Conservation (phyloP, 2,113 vertebrate genomes). For the Heterotilapia buettikoferi region DNA sequence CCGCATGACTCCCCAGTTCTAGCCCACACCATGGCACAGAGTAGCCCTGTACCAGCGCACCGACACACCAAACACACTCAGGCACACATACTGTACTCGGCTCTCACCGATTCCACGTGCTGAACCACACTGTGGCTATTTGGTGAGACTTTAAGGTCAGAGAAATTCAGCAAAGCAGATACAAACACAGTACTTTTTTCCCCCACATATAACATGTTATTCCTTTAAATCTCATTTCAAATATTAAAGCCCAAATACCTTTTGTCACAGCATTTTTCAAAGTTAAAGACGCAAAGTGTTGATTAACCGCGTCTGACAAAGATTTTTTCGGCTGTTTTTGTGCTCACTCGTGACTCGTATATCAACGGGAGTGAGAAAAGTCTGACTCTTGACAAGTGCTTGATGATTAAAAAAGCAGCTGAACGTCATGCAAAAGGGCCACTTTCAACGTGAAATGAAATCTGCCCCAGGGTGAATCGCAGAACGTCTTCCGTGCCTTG, state of each 20-base stretch:
- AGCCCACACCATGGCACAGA: conserved; percentile 70
- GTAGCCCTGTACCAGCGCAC: conserved; percentile 62
- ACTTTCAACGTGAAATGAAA: background rate
- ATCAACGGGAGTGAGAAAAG: background rate
- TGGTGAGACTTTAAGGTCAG: background rate
- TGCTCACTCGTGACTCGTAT: background rate
- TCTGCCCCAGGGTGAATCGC: background rate
- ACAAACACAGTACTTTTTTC: background rate
- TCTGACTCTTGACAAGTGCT: conserved; percentile 5
- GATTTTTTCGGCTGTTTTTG: background rate
- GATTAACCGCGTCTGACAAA: background rate
- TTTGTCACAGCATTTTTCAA: background rate
- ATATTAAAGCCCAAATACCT: background rate
- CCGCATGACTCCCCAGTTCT: conserved; percentile 73
- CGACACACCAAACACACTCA: conserved; percentile 45
- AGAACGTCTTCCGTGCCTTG: background rate
- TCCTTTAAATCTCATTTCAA: background rate
- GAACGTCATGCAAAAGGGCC: background rate
- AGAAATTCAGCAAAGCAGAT: background rate
- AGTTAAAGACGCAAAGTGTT: background rate
- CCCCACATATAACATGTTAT: accelerated
- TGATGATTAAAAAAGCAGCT: conserved; percentile 6
- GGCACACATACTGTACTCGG: conserved; percentile 37
- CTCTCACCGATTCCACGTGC: conserved; percentile 24
- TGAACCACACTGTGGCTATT: conserved; percentile 18